Evolutionary conservation across 2,888 invertebrate species (phyloP), one percentile per base, ranked within the genome.

Genomic region (Eueremaeus valkanovi): DNA sequence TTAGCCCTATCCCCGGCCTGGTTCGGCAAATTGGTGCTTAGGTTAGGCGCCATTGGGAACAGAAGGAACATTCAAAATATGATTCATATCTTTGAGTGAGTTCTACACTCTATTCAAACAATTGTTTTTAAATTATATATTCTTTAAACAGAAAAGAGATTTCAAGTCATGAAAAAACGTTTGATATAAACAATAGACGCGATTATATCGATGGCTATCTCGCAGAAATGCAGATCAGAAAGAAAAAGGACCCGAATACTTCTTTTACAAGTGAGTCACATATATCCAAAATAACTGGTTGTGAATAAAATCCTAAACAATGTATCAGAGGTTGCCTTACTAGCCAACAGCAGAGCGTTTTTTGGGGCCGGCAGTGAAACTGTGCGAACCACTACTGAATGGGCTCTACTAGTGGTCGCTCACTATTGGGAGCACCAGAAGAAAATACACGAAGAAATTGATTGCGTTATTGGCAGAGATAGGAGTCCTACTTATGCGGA

Each of bases 371-470:
- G 80, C 9, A 78, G 78, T 61, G 78, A 78, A 0, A 78, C 80
- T 0, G 77, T 79, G 1, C 68, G 78, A 5, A 76, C 78, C 9
- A 76, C 78, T 1, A 58, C 78, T 33, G 79, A 79, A 21, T 80
- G 80, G 80, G 61, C 87, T 75, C 82, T 90, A 1, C 83, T 89
- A 1, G 86, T 88, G 78, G 83, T 90, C 78, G 84, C 88, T 0
- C 82, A 86, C 66, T 84, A 89, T 80, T 85, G 87, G 0, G 84
- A 87, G 0, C 85, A 89, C 49, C 88, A 89, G 79, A 83, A 81
- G 49, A 84, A 85, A 76, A 82, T 90, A 16, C 88, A 88, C 55
- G 79, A 83, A 3, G 89, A 90, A 82, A 83, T 90, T 63, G 87
- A 89, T 78, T 82, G 83, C n/a, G 85, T 88, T 63, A 84, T 89